phyloP scores from a whole-genome alignment of 2,888 invertebrate genomes.

The Drosophila merina region DNA sequence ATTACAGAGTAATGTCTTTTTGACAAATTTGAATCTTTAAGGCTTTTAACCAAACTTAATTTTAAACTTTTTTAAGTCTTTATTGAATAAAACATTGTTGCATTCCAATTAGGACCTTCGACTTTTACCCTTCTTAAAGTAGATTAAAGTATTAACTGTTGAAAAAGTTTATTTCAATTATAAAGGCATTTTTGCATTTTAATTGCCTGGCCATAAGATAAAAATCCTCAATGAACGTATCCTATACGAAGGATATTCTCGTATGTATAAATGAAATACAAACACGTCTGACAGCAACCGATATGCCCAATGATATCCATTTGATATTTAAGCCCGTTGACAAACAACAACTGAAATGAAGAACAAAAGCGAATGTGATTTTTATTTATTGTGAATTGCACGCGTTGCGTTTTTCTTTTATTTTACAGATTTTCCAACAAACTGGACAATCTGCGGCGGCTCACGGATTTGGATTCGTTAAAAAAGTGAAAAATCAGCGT shows the following conservation, averaged over 20 bases:
- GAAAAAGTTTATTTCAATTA: slow-evolving; percentile 36
- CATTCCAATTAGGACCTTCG: background rate
- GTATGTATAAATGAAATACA: slow-evolving; percentile 54
- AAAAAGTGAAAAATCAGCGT: slow-evolving; percentile 62
- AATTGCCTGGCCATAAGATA: slow-evolving; percentile 69
- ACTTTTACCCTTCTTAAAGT: slow-evolving; percentile 2
- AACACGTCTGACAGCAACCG: slow-evolving; percentile 54
- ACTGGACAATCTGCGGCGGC: slow-evolving; percentile 53
- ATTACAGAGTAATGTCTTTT: background rate
- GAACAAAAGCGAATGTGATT: slow-evolving; percentile 59
- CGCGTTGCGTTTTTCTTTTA: slow-evolving; percentile 39
- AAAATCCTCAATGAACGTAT: slow-evolving; percentile 48
- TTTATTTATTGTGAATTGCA: slow-evolving; percentile 64
- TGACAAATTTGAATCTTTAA: too few species aligned
- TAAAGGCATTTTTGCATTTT: slow-evolving; percentile 69
- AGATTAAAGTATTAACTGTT: slow-evolving; percentile 14
- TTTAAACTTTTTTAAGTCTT: background rate
- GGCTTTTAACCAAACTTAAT: too few species aligned
- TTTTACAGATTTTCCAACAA: slow-evolving; percentile 69
- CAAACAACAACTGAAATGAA: slow-evolving; percentile 34
- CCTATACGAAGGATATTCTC: background rate
- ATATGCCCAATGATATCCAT: slow-evolving; percentile 53
- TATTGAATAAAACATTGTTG: background rate
- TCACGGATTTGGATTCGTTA: slow-evolving; percentile 66
- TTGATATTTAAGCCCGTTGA: slow-evolving; percentile 68